Evolutionary conservation across 2,113 vertebrate genomes (phyloP).

Genomic region (Epinephelus moara): DNA sequence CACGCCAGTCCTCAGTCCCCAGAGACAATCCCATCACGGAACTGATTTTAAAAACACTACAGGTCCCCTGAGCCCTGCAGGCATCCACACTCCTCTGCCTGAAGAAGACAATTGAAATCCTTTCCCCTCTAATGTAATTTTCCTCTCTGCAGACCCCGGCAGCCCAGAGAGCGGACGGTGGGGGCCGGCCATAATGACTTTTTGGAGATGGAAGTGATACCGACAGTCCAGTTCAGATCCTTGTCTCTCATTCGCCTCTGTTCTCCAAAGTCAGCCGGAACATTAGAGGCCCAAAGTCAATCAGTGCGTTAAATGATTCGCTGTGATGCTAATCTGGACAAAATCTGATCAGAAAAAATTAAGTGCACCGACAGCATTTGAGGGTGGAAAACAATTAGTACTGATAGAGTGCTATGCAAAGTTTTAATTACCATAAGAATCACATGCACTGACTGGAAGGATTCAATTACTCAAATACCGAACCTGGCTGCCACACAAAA

Average conservation of each 20-base stretch:
- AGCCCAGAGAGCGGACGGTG: constrained; percentile 19
- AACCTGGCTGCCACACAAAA: background rate
- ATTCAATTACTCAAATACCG: constrained; percentile 13
- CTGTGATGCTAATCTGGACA: constrained; percentile 64
- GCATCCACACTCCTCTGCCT: constrained; percentile 44
- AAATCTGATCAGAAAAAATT: constrained; percentile 38
- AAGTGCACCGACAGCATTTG: constrained; percentile 17
- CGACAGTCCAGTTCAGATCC: constrained; percentile 60
- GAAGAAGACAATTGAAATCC: constrained; percentile 67
- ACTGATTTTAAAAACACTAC: constrained; percentile 58
- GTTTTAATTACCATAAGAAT: constrained; percentile 5
- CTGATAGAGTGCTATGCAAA: constrained; percentile 3
- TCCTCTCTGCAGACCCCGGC: constrained; percentile 63
- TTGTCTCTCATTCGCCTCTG: constrained; percentile 45
- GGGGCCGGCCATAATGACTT: constrained; percentile 64
- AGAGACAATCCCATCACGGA: constrained; percentile 51
- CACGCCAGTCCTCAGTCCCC: constrained; percentile 19
- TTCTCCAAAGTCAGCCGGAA: constrained; percentile 54
- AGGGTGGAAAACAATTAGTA: constrained; percentile 1
- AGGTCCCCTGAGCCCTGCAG: constrained; percentile 25
- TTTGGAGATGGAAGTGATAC: constrained; percentile 73
- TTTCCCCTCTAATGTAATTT: constrained; percentile 66
- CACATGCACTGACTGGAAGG: background rate
- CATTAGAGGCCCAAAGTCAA: constrained; percentile 60
- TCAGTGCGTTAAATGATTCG: constrained; percentile 57